These are phyloP conservation scores for Gonioctena quinquepunctata DNA, from an alignment of 1,140 invertebrate species.

Conservation along the genomic window DNA sequence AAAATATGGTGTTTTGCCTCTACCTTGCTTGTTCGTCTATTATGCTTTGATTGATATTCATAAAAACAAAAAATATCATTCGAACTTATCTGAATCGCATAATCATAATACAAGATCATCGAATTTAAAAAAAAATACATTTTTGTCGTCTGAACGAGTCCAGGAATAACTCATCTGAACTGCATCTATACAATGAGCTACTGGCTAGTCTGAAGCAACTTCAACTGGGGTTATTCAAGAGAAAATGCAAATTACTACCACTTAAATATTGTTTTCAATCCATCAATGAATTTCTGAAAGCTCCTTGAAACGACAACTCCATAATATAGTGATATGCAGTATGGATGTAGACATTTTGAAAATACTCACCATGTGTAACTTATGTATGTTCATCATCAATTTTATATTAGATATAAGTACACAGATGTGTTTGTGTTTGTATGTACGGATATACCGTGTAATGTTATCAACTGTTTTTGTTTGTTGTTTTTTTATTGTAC, in stretches of 20 bases:
- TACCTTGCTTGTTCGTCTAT: not conserved
- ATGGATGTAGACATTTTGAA: not conserved
- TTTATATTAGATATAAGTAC: too few relatives aligned
- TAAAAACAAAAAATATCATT: not conserved
- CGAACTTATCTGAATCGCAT: not conserved
- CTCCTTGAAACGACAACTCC: not conserved
- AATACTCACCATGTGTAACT: not conserved
- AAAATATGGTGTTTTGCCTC: not conserved
- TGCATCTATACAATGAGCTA: conserved; percentile 1
- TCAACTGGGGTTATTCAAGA: too few relatives aligned
- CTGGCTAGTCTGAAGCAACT: not conserved
- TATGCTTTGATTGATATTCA: not conserved
- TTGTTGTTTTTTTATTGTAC: too few relatives aligned
- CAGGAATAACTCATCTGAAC: not conserved
- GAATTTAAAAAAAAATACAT: not conserved
- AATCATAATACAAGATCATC: not conserved
- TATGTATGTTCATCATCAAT: not conserved
- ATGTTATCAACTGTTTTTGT: too few relatives aligned
- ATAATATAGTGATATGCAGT: not conserved
- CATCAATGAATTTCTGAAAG: not conserved
- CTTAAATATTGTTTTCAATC: not conserved
- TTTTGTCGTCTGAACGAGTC: not conserved
- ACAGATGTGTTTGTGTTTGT: too few relatives aligned
- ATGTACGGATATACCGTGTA: not conserved
- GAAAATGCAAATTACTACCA: too few relatives aligned